Evolutionary conservation across 2,888 invertebrate genomes (phyloP), one percentile per base, ranked within the genome.

Genomic region (Epinotia ramella): DNA sequence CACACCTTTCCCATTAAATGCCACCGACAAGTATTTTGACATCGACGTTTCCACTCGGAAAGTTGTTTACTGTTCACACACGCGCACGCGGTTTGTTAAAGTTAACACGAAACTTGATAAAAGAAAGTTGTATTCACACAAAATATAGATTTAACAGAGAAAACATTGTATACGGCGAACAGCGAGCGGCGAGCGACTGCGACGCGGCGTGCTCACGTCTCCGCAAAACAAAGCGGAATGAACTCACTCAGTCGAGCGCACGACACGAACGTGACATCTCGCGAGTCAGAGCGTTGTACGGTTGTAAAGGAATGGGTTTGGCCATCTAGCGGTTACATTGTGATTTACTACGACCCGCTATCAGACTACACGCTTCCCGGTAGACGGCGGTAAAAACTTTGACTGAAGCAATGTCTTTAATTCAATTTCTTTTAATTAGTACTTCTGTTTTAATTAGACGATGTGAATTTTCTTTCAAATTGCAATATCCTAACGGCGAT

Each of bases 161-260:
- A 93, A 93, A 93, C 93, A 92, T 91, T 89, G 86, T 89, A 91
- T 89, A 89, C 88, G 88, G 89, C 83, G 80, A 82, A 84, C 83
- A 78, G 81, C 83, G 79, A 82, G 81, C 83, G 79, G 80, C 78
- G 79, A 83, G 81, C 83, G 79, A 80, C 78, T 78, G 81, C 77
- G 57, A 82, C 84, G 83, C 83, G 78, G 87, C 86, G 92, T 91
- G 91, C 91, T 90, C 87, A 91, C 91, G 88, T 89, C 92, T 92
- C 93, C 93, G 93, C 94, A 92, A 94, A 94, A 94, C 94, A 94
- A 94, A 94, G 94, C 94, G 94, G 94, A 94, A 94, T 90, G 88
- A 84, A 86, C 81, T 86, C 67, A 12, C 3, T 86, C 69, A 79
- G 74, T 69, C 80, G 79, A 80, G 77, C 81, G 78, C 80, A 78